Conservation (phyloP, 2,797 vertebrate genomes). For the Paramormyrops hopkinsi region DNA sequence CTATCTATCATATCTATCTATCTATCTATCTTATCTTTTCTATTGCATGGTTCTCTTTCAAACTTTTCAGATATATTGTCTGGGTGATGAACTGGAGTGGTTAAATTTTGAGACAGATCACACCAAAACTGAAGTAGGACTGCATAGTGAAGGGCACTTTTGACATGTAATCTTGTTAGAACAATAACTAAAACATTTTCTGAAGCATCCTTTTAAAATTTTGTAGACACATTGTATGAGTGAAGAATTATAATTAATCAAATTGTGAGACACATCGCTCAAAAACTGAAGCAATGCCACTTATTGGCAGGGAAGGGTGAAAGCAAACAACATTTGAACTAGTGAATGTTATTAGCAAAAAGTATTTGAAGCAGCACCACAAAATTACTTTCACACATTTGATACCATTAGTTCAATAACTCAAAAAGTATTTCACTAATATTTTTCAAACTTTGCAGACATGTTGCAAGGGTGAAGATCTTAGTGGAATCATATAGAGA, state of each 20-base stretch:
- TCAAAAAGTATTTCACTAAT: not conserved
- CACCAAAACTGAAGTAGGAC: not conserved
- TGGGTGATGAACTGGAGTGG: not conserved
- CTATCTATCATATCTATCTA: too few species aligned
- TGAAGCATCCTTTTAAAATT: not conserved
- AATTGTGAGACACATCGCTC: not conserved
- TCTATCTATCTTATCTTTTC: too few species aligned
- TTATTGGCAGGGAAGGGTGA: not conserved
- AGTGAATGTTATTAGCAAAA: not conserved
- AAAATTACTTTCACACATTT: not conserved
- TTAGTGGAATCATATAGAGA: not conserved
- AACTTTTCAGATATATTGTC: not conserved
- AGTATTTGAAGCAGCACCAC: not conserved
- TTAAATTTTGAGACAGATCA: not conserved
- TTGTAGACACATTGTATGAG: not conserved
- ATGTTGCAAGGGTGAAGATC: not conserved
- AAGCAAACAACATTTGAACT: not conserved
- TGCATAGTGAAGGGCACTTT: not conserved
- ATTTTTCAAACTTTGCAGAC: not conserved
- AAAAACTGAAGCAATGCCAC: not conserved
- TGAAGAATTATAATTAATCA: not conserved
- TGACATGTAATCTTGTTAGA: not conserved
- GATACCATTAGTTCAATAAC: not conserved
- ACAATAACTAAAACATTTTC: not conserved
- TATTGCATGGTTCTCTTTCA: not conserved